Evolutionary conservation across 2,113 vertebrate species (phyloP), one percentile per base, ranked within the genome.

Genomic region (Tautogolabrus adspersus): DNA sequence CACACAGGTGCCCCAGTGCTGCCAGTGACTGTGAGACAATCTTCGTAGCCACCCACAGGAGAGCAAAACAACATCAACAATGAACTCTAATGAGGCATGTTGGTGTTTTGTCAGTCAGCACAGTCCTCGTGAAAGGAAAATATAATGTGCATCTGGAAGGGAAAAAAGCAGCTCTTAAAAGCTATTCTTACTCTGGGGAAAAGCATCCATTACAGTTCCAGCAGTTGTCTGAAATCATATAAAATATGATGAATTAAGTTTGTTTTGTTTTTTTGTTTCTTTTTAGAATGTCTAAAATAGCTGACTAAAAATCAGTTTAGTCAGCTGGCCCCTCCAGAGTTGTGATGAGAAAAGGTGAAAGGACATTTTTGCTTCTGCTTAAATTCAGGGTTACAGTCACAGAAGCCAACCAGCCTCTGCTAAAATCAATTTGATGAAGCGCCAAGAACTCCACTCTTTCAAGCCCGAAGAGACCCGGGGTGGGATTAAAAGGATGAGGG

Each of bases 11-110:
- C 83, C 77, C 47, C 49, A n/a, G 54, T 37, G 58, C 61, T 72
- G 79, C 60, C 47, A 49, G 47, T 62, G 84, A 77, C 85, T 73
- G 76, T 52, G 79, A 83, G 81, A 86, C 84, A 71, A 75, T 82
- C 73, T 75, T 85, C 86, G 89, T 69, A 71, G 54, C 78, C 82
- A 42, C 82, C 84, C 89, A 87, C 78, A 83, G 75, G 67, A 82
- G 67, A 81, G 79, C 79, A 80, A 75, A 80, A 87, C 71, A 83
- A 83, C 82, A 84, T 80, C 83, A 82, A 91, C 79, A 92, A 90
- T 82, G 81, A 84, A 75, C 70, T 79, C 77, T 91, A 87, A 92
- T 89, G 84, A 92, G 87, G 82, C 82, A 65, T 86, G 84, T 74
- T 85, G 71, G 57, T 80, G 64, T 75, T 75, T 77, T 72, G 77